Percentiles rank a stretch among this genome's conserved stretches.
These are phyloP conservation scores for Sporophila hypoxantha DNA, from an alignment of 2,113 vertebrate species.

Conservation along the genomic window DNA sequence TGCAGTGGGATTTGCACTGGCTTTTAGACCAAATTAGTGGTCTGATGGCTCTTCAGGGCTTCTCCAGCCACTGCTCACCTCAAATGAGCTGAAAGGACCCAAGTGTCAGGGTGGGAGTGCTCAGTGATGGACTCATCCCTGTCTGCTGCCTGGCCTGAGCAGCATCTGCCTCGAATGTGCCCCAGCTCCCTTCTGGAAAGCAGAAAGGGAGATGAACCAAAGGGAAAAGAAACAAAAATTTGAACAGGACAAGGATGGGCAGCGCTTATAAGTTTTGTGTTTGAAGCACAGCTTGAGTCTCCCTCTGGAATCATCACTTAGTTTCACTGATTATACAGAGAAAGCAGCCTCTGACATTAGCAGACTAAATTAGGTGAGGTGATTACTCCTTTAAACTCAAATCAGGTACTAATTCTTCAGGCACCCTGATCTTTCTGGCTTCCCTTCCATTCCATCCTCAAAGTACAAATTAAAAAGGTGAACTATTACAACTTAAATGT, in stretches of 20 bases:
- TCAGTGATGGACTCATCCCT: background rate
- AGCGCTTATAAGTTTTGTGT: background rate
- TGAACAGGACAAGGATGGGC: background rate
- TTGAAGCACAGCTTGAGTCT: background rate
- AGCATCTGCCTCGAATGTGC: background rate
- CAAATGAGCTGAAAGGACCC: background rate
- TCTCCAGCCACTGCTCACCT: background rate
- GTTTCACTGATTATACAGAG: background rate
- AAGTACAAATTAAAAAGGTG: slow-evolving; percentile 7
- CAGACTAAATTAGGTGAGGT: background rate
- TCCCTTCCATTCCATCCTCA: background rate
- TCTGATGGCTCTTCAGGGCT: background rate
- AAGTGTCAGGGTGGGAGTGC: rapidly evolving
- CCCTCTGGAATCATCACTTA: background rate
- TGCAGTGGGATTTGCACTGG: background rate
- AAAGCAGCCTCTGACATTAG: background rate
- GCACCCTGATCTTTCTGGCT: background rate
- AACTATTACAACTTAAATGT: background rate
- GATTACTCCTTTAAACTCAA: slow-evolving; percentile 2
- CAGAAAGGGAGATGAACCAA: background rate
- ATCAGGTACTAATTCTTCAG: background rate
- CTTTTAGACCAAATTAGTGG: background rate
- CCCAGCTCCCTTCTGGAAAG: background rate
- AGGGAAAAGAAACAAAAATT: background rate
- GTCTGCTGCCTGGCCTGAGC: background rate